phyloP scores from a whole-genome alignment of 1,140 invertebrate genomes.

The Batillaria attramentaria region DNA sequence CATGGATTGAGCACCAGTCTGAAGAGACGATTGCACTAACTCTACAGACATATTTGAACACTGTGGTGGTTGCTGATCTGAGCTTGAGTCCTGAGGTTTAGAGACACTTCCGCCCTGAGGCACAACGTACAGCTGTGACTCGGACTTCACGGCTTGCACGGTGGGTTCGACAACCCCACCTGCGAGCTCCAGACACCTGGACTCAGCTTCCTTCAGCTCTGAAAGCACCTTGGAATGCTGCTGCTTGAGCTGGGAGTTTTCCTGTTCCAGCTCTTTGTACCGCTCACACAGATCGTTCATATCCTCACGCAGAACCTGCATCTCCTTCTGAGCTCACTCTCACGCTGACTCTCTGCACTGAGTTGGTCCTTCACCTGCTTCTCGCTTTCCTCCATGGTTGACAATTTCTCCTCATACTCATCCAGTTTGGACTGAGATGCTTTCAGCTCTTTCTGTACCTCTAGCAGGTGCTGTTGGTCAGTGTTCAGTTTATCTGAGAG shows the following conservation, averaged over 20 bases:
- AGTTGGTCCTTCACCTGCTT: constrained; percentile 27
- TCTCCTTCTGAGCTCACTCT: constrained; percentile 23
- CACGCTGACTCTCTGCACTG: constrained; percentile 16
- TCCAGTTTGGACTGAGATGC: constrained; percentile 31
- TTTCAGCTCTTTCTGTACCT: constrained; percentile 31
- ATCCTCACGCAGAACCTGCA: constrained; percentile 15
- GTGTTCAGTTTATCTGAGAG: constrained; percentile 17
- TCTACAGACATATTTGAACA: constrained; percentile 22
- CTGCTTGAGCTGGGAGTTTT: constrained; percentile 24
- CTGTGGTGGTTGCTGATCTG: constrained; percentile 4
- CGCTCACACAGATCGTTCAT: constrained; percentile 28
- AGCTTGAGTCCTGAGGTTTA: not conserved
- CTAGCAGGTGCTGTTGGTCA: constrained; percentile 28
- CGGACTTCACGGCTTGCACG: not conserved
- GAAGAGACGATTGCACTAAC: constrained; percentile 17
- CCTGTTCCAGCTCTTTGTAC: constrained; percentile 32
- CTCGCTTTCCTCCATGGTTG: constrained; percentile 31
- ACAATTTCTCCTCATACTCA: constrained; percentile 46
- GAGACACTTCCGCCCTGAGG: not conserved
- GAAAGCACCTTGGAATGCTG: constrained; percentile 17
- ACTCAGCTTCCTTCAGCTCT: constrained; percentile 5
- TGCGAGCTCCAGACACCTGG: constrained; percentile 4
- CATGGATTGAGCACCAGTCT: not conserved
- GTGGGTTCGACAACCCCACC: constrained; percentile 14
- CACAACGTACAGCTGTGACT: not conserved